These are phyloP conservation scores for Mesochorus sp. DNA, from an alignment of 2,888 invertebrate species.

Conservation along the genomic window DNA sequence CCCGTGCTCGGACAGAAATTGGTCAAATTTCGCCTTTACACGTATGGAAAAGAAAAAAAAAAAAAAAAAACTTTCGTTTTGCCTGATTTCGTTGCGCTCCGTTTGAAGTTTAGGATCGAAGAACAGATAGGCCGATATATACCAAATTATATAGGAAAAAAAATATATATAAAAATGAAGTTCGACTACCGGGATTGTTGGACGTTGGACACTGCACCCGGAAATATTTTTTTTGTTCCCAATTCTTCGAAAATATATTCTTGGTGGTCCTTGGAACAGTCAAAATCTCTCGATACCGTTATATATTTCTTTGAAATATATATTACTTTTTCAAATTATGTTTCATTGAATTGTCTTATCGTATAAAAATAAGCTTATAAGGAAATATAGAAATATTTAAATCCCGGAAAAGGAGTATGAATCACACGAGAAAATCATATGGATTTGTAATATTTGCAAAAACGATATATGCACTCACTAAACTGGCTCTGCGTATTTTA, in stretches of 20 bases:
- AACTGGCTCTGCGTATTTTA: too few species aligned
- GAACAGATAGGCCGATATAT: too few species aligned
- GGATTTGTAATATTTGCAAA: too few species aligned
- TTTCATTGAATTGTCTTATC: too few species aligned
- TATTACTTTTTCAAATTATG: background rate
- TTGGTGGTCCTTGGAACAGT: conserved; percentile 24
- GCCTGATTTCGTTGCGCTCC: conserved; percentile 56
- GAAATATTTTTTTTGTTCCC: conserved; percentile 40
- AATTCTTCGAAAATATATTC: conserved; percentile 12
- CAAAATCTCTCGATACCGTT: background rate
- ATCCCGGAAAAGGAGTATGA: too few species aligned
- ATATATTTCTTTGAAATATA: background rate
- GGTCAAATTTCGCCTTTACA: conserved; percentile 25
- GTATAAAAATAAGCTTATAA: too few species aligned
- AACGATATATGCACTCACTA: too few species aligned
- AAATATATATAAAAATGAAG: conserved; percentile 31
- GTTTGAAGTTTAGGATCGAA: conserved; percentile 52
- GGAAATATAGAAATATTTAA: too few species aligned
- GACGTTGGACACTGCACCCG: conserved; percentile 40
- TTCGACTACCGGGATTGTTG: conserved; percentile 63
- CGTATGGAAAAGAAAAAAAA: conserved; percentile 3
- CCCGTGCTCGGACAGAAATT: conserved; percentile 22
- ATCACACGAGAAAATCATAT: too few species aligned
- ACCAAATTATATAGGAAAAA: conserved; percentile 20
- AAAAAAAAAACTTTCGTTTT: conserved; percentile 39